Evolutionary conservation across 2,888 invertebrate species (phyloP).

Genomic region (Brachynemurus nebulosus): DNA sequence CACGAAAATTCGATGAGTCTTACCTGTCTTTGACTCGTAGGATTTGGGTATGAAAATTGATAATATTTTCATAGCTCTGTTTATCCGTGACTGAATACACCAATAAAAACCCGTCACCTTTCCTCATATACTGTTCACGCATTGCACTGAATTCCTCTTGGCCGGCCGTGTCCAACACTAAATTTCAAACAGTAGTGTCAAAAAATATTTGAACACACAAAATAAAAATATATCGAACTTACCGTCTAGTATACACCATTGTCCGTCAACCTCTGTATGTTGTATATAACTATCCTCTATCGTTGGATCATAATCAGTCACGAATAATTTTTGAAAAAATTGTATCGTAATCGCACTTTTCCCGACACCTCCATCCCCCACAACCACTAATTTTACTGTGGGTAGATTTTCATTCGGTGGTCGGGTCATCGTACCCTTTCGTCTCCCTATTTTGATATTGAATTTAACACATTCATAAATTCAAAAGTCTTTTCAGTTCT

Average conservation of each 20-base stretch:
- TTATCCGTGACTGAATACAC: slow-evolving; percentile 88
- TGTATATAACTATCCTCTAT: slow-evolving; percentile 93
- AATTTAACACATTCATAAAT: too few relatives aligned
- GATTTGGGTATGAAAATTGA: slow-evolving; percentile 80
- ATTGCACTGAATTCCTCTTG: slow-evolving; percentile 95
- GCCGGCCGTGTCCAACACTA: slow-evolving; percentile 88
- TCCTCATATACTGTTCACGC: slow-evolving; percentile 86
- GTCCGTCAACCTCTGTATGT: slow-evolving; percentile 84
- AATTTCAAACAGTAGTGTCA: background rate
- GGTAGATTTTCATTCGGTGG: slow-evolving; percentile 60
- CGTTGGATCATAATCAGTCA: slow-evolving; percentile 90
- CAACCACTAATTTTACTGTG: slow-evolving; percentile 79
- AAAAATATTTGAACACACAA: background rate
- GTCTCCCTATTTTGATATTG: slow-evolving; percentile 25
- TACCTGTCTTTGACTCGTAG: slow-evolving; percentile 73
- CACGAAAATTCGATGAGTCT: slow-evolving; percentile 14
- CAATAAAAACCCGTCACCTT: slow-evolving; percentile 84
- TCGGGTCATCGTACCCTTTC: slow-evolving; percentile 40
- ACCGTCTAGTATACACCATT: slow-evolving; percentile 86
- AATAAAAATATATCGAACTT: too few relatives aligned
- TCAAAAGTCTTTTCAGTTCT: too few relatives aligned
- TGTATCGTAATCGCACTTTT: slow-evolving; percentile 95
- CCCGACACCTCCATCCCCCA: slow-evolving; percentile 89
- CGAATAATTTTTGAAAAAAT: slow-evolving; percentile 89
- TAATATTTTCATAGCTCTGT: slow-evolving; percentile 80